Percentiles rank a stretch among this genome's conserved stretches.
These are phyloP conservation scores for Nerophis ophidion DNA, from an alignment of 2,113 vertebrate species.

Conservation along the genomic window DNA sequence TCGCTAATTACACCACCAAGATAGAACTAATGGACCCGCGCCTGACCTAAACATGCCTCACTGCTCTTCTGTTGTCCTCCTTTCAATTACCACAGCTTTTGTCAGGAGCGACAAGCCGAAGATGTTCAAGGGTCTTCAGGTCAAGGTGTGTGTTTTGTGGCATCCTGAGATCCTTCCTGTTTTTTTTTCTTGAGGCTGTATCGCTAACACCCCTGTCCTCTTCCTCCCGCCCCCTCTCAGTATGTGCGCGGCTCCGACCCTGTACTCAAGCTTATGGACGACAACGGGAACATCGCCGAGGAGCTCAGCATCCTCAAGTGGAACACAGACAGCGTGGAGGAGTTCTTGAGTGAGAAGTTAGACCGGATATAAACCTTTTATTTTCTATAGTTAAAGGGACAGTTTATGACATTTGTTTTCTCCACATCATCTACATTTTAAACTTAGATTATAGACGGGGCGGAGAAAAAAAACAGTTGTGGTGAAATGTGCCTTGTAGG, in stretches of 20 bases:
- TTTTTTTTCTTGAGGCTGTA: neutral
- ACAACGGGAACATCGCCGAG: conserved; percentile 96
- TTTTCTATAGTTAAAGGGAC: conserved; percentile 1
- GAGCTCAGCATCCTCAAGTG: conserved; percentile 98
- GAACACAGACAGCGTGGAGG: conserved; percentile 98
- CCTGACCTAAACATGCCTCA: neutral
- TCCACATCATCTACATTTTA: neutral
- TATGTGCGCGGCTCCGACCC: conserved; percentile 97
- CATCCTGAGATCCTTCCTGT: neutral
- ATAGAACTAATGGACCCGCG: conserved; percentile 18
- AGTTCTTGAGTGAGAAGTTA: conserved; percentile 95
- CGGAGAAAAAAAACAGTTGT: neutral
- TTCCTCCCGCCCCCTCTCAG: conserved; percentile 51
- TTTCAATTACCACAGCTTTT: conserved; percentile 78
- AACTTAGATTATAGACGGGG: neutral
- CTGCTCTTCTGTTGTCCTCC: conserved; percentile 7
- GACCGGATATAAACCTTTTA: conserved; percentile 78
- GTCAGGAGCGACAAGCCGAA: conserved; percentile 98
- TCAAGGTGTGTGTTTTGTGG: conserved; percentile 77
- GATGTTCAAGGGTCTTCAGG: conserved; percentile 95
- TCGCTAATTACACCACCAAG: conserved; percentile 22
- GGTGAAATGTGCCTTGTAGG: conserved; percentile 12
- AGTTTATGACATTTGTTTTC: neutral
- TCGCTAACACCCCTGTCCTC: conserved; percentile 6
- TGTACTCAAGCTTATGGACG: conserved; percentile 96